Percentiles rank a stretch among this genome's conserved stretches.
Evolutionary conservation across 1,140 invertebrate species (phyloP).

Genomic region (Ooceraea biroi): DNA sequence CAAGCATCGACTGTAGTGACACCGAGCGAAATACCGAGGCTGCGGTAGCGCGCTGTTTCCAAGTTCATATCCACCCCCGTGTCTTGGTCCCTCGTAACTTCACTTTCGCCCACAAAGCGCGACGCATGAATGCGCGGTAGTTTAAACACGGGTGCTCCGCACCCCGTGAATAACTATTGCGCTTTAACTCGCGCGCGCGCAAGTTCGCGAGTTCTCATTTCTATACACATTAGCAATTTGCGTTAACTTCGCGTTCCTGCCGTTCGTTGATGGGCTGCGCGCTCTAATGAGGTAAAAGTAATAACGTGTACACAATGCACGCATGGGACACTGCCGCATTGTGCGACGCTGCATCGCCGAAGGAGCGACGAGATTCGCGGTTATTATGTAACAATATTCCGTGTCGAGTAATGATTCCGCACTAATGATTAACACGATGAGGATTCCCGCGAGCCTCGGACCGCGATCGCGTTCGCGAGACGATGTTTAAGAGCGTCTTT

Average conservation of each 20-base stretch:
- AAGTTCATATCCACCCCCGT: conserved; percentile 33
- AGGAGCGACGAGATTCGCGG: too few relatives aligned
- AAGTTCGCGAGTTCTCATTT: conserved; percentile 46
- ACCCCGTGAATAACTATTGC: conserved; percentile 50
- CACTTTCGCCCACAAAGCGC: conserved; percentile 64
- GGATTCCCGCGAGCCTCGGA: too few relatives aligned
- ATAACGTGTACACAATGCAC: neutral
- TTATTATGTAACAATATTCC: too few relatives aligned
- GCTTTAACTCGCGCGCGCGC: conserved; percentile 42
- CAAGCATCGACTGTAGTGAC: conserved; percentile 56
- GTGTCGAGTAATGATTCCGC: too few relatives aligned
- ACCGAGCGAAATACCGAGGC: conserved; percentile 49
- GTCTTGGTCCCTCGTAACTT: conserved; percentile 59
- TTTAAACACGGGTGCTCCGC: conserved; percentile 48
- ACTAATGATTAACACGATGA: too few relatives aligned
- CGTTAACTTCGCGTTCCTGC: conserved; percentile 29
- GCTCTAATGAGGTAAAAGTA: conserved; percentile 33
- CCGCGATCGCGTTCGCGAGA: too few relatives aligned
- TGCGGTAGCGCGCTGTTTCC: conserved; percentile 27
- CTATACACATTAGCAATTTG: conserved; percentile 58
- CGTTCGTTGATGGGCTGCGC: conserved; percentile 11
- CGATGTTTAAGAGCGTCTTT: too few relatives aligned
- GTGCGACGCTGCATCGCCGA: too few relatives aligned
- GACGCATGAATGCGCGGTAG: conserved; percentile 53
- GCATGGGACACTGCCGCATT: too few relatives aligned